Evolutionary conservation across 2,888 invertebrate species (phyloP).

Genomic region (Diarsia dahlii): DNA sequence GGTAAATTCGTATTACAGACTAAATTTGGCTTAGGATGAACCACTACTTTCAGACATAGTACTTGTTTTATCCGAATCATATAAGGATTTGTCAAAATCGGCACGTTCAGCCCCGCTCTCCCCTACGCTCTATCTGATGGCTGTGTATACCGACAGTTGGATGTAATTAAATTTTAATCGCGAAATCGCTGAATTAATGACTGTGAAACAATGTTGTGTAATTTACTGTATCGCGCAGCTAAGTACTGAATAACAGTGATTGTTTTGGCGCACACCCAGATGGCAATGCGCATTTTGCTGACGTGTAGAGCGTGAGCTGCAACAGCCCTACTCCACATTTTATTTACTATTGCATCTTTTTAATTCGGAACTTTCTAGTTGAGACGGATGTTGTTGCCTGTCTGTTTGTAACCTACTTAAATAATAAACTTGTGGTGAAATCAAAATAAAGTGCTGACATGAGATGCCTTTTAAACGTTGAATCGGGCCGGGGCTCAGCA

Average conservation of each 20-base stretch:
- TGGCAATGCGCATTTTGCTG: slow-evolving; percentile 85
- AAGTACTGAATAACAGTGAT: slow-evolving; percentile 89
- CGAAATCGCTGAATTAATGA: slow-evolving; percentile 68
- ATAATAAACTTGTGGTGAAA: slow-evolving; percentile 45
- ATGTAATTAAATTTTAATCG: slow-evolving; percentile 71
- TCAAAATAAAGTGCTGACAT: slow-evolving; percentile 69
- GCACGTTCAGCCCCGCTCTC: too few relatives aligned
- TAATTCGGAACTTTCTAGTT: slow-evolving; percentile 47
- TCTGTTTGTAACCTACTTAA: slow-evolving; percentile 36
- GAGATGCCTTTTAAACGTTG: slow-evolving; percentile 71
- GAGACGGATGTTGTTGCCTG: slow-evolving; percentile 25
- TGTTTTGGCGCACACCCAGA: slow-evolving; percentile 89
- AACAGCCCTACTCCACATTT: slow-evolving; percentile 62
- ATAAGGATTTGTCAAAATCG: too few relatives aligned
- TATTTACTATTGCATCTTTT: slow-evolving; percentile 56
- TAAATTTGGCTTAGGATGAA: too few relatives aligned
- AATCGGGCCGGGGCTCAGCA: slow-evolving; percentile 67
- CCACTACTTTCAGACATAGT: too few relatives aligned
- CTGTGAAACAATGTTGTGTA: slow-evolving; percentile 73
- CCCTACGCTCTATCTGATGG: slow-evolving; percentile 68
- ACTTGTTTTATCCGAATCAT: too few relatives aligned
- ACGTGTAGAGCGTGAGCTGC: slow-evolving; percentile 76
- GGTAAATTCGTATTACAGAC: too few relatives aligned
- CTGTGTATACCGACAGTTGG: slow-evolving; percentile 65
- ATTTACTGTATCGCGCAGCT: slow-evolving; percentile 76